phyloP scores from a whole-genome alignment of 2,113 vertebrate species.

The Lates calcarifer region DNA sequence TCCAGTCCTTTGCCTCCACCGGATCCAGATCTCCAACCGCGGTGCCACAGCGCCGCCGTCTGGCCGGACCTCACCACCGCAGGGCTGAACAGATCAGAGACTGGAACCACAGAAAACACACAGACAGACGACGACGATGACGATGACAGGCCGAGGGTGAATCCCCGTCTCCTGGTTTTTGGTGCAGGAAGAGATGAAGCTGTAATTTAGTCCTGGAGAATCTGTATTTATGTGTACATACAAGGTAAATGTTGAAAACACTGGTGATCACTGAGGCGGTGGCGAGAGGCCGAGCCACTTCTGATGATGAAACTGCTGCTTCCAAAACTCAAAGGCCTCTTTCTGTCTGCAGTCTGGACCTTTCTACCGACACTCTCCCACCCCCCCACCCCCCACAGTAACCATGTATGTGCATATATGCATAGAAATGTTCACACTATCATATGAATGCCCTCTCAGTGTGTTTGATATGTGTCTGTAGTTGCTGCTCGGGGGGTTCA shows the following conservation, averaged over 20 bases:
- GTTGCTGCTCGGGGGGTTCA: conserved; percentile 24
- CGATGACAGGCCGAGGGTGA: not conserved
- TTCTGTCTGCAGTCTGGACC: conserved; percentile 29
- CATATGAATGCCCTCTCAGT: conserved; percentile 59
- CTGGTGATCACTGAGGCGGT: conserved; percentile 67
- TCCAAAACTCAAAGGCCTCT: conserved; percentile 38
- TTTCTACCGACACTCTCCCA: conserved; percentile 16
- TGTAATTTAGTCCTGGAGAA: conserved; percentile 64
- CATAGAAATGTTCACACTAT: conserved; percentile 52
- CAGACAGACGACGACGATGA: not conserved
- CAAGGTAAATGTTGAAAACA: conserved; percentile 75
- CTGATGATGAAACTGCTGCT: conserved; percentile 48
- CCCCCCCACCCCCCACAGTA: conserved; percentile 44
- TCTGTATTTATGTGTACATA: conserved; percentile 84
- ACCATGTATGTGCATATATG: conserved; percentile 43
- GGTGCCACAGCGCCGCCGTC: conserved; percentile 61
- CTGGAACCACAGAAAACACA: not conserved
- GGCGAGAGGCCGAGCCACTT: conserved; percentile 45
- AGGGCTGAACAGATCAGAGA: conserved; percentile 43
- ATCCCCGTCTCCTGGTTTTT: not conserved
- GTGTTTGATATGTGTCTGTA: conserved; percentile 60
- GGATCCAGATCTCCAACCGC: conserved; percentile 39
- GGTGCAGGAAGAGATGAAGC: no score
- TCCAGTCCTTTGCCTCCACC: conserved; percentile 39
- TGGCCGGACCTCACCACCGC: conserved; percentile 68